phyloP scores from a whole-genome alignment of 2,113 vertebrate species.

The Psammodynastes pulverulentus region DNA sequence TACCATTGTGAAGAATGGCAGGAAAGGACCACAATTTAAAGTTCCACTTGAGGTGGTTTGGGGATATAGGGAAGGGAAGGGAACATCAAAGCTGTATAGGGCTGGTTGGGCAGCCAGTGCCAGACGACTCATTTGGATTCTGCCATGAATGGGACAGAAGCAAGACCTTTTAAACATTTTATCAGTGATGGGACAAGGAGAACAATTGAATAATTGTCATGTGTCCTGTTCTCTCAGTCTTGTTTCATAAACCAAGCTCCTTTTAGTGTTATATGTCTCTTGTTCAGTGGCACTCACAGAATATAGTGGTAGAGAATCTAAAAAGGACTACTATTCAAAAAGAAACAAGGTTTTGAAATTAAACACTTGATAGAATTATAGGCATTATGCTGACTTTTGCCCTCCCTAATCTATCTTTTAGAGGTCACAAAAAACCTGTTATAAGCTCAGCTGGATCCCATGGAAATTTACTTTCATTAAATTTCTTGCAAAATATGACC shows the following conservation, averaged over 20 bases:
- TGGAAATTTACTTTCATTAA: background rate
- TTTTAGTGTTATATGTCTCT: background rate
- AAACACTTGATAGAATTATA: background rate
- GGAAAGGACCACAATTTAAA: background rate
- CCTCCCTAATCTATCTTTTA: background rate
- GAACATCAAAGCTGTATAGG: background rate
- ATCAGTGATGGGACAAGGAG: background rate
- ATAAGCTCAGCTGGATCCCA: background rate
- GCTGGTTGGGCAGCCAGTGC: background rate
- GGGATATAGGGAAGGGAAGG: background rate
- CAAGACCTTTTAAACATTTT: background rate
- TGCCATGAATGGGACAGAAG: background rate
- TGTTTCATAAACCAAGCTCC: background rate
- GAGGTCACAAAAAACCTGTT: background rate
- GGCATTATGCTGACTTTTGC: background rate
- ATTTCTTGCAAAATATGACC: background rate
- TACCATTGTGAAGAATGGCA: background rate
- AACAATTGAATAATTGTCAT: background rate
- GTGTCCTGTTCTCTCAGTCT: background rate
- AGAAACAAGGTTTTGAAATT: background rate
- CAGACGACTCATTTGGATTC: background rate
- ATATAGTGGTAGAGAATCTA: background rate
- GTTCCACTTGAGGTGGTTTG: background rate
- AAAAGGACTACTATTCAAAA: background rate
- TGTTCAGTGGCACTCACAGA: background rate